Conservation (phyloP, 2,113 vertebrate genomes). For the Terrapene triunguis region DNA sequence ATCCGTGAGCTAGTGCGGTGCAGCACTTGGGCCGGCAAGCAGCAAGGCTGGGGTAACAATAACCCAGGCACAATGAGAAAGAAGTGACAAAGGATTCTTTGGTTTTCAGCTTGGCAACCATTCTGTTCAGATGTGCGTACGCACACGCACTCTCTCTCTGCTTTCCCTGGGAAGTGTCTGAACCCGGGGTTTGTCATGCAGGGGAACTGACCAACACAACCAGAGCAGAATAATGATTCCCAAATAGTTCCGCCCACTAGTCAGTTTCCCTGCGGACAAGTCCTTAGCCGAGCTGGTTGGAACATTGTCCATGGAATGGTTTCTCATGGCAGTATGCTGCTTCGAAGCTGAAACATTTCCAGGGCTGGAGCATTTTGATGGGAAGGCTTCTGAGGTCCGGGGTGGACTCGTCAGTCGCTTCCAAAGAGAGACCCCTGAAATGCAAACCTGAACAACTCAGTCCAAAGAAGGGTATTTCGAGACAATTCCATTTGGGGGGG, state of each 20-base stretch:
- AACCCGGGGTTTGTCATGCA: too few species aligned
- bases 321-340: neutral
- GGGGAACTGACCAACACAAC: neutral
- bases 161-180: too few species aligned
- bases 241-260: neutral
- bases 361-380: neutral
- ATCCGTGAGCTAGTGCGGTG: too few species aligned
- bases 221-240: neutral
- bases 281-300: neutral
- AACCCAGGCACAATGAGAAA: neutral
- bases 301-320: too few species aligned
- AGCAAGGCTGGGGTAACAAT: neutral
- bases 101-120: neutral
- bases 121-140: too few species aligned
- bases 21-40: too few species aligned
- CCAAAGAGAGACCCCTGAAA: neutral
- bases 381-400: neutral
- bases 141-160: too few species aligned
- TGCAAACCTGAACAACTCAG: neutral
- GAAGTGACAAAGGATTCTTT: neutral
- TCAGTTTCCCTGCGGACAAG: neutral
- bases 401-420: neutral
- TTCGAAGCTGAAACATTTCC: neutral
- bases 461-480: neutral
- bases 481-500: neutral